Conservation (phyloP, 1,140 invertebrate genomes). For the Drosophila fuyamai region DNA sequence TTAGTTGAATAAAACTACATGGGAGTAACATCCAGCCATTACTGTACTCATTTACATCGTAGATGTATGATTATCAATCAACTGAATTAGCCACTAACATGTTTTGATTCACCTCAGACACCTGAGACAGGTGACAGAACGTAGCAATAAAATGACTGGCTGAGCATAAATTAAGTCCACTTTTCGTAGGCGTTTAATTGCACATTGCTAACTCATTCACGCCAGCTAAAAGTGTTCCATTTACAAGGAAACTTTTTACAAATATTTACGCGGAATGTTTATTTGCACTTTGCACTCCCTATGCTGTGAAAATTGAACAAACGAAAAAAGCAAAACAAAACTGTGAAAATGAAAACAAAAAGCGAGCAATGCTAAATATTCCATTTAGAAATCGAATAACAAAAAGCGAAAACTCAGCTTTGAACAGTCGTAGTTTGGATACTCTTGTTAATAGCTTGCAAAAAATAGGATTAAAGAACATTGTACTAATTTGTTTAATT, state of each 20-base stretch:
- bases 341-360: conserved; percentile 35
- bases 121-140: conserved; percentile 28
- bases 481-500: neutral
- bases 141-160: conserved; percentile 6
- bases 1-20: conserved; percentile 2
- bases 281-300: conserved; percentile 28
- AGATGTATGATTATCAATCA: conserved; percentile 32
- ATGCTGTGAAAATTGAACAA: conserved; percentile 31
- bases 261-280: conserved; percentile 42
- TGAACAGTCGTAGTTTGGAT: conserved; percentile 1
- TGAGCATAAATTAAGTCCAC: conserved; percentile 11
- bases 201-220: conserved; percentile 5
- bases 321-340: conserved; percentile 34
- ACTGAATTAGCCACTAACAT: conserved; percentile 36
- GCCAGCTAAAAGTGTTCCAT: conserved; percentile 7
- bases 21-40: conserved; percentile 2
- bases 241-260: conserved; percentile 34
- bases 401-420: conserved; percentile 4
- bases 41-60: conserved; percentile 22
- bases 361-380: conserved; percentile 30
- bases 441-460: neutral
- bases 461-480: no score
- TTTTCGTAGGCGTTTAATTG: conserved; percentile 31
- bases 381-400: conserved; percentile 1
- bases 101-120: conserved; percentile 31